phyloP scores from a whole-genome alignment of 2,888 invertebrate genomes.

The Disparrhopalites patrizii region DNA sequence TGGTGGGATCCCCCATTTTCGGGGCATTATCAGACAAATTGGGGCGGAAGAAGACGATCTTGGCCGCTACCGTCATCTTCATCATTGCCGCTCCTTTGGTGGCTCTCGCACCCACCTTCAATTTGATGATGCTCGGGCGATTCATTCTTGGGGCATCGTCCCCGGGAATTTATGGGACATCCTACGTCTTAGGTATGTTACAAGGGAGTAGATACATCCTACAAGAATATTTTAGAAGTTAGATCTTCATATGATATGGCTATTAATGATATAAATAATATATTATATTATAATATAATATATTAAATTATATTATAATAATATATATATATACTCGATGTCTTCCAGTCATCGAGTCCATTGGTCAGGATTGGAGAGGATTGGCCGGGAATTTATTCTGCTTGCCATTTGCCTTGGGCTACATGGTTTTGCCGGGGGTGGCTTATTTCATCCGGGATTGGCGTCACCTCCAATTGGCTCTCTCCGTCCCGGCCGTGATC shows the following conservation, averaged over 20 bases:
- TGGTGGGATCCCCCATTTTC: slow-evolving; percentile 41
- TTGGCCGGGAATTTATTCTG: slow-evolving; percentile 43
- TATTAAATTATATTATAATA: too few species aligned
- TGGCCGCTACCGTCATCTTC: slow-evolving; percentile 36
- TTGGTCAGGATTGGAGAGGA: slow-evolving; percentile 38
- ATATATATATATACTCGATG: too few species aligned
- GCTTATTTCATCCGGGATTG: slow-evolving; percentile 39
- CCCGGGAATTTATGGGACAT: slow-evolving; percentile 44
- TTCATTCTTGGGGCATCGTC: slow-evolving; percentile 39
- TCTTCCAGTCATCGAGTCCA: slow-evolving; percentile 36
- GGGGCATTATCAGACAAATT: slow-evolving; percentile 42
- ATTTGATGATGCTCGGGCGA: slow-evolving; percentile 34
- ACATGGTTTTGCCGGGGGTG: slow-evolving; percentile 39
- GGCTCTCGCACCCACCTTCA: slow-evolving; percentile 35
- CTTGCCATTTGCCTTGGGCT: slow-evolving; percentile 40
- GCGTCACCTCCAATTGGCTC: slow-evolving; percentile 32
- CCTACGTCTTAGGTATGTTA: slow-evolving; percentile 39
- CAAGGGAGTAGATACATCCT: background rate
- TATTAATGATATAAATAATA: too few species aligned
- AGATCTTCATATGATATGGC: too few species aligned
- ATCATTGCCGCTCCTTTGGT: slow-evolving; percentile 36
- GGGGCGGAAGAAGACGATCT: slow-evolving; percentile 37
- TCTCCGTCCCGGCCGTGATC: slow-evolving; percentile 35
- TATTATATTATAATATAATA: too few species aligned
- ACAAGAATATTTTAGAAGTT: background rate